Percentiles rank a stretch among this genome's conserved stretches.
Evolutionary conservation across 2,888 invertebrate species (phyloP).

Genomic region (Limnephilus lunatus): DNA sequence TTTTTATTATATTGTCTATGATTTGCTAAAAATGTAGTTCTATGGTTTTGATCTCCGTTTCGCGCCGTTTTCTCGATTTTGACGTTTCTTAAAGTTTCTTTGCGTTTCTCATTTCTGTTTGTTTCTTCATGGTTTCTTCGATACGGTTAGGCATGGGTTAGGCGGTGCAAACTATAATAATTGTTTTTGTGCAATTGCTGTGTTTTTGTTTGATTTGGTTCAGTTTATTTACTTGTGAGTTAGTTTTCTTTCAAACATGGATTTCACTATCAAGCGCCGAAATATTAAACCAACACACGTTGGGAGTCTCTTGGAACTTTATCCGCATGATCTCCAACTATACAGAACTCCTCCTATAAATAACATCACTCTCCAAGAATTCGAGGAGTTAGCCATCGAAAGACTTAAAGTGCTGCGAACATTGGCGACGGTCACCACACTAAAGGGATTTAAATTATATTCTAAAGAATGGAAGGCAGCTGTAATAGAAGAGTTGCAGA

Average conservation of each 20-base stretch:
- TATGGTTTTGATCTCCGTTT: not conserved
- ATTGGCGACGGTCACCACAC: constrained; percentile 84
- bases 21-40: not conserved
- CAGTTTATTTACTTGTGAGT: constrained; percentile 6
- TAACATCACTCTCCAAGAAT: constrained; percentile 87
- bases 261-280: constrained; percentile 75
- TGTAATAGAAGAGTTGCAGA: constrained; percentile 81
- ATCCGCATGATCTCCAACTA: constrained; percentile 87
- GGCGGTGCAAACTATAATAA: not conserved
- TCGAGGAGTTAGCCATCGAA: constrained; percentile 92
- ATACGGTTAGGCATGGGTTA: not conserved
- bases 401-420: constrained; percentile 87
- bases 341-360: constrained; percentile 87
- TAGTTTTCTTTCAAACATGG: constrained; percentile 69
- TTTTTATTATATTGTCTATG: not conserved
- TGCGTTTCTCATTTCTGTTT: too few relatives aligned
- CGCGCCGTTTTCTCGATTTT: constrained; percentile 48
- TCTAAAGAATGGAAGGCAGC: constrained; percentile 84
- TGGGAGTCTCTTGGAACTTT: constrained; percentile 77
- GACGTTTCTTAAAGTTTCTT: constrained; percentile 42
- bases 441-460: constrained; percentile 79
- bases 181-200: not conserved
- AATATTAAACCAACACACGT: constrained; percentile 70
- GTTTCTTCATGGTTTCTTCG: too few relatives aligned
- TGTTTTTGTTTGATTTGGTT: not conserved